Conservation (phyloP, 2,888 invertebrate species). For the Aricia artaxerxes region DNA sequence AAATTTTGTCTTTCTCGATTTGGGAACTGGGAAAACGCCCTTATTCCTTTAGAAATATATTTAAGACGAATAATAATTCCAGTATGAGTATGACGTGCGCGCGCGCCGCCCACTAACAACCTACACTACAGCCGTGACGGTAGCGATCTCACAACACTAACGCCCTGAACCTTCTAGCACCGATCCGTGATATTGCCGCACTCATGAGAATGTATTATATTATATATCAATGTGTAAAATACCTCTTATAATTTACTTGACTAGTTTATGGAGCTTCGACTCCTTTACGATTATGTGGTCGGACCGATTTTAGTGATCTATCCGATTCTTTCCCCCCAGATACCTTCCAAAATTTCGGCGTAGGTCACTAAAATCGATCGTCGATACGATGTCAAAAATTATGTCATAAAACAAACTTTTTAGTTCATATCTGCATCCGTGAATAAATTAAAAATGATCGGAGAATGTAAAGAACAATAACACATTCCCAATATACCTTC, state of each 20-base stretch:
- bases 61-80: neutral
- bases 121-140: slow-evolving; percentile 3
- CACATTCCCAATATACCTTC: slow-evolving; percentile 25
- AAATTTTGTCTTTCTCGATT: no score
- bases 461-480: slow-evolving; percentile 14
- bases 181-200: slow-evolving; percentile 54
- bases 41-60: neutral
- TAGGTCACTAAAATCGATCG: neutral
- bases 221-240: slow-evolving; percentile 30
- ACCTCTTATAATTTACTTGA: slow-evolving; percentile 31
- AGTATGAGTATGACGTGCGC: neutral
- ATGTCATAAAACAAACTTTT: slow-evolving; percentile 3
- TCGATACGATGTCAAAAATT: neutral
- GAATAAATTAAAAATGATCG: neutral
- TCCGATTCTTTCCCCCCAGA: neutral
- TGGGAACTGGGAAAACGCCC: no score
- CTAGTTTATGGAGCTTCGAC: slow-evolving; percentile 29
- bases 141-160: slow-evolving; percentile 49
- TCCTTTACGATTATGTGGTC: slow-evolving; percentile 14
- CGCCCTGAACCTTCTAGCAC: slow-evolving; percentile 47
- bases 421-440: slow-evolving; percentile 2
- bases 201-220: slow-evolving; percentile 34
- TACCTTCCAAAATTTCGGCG: neutral
- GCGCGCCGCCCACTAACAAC: neutral
- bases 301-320: neutral